Percentiles rank a stretch among this genome's conserved stretches.
Evolutionary conservation across 2,888 invertebrate species (phyloP).

Genomic region (Apantesis nais): DNA sequence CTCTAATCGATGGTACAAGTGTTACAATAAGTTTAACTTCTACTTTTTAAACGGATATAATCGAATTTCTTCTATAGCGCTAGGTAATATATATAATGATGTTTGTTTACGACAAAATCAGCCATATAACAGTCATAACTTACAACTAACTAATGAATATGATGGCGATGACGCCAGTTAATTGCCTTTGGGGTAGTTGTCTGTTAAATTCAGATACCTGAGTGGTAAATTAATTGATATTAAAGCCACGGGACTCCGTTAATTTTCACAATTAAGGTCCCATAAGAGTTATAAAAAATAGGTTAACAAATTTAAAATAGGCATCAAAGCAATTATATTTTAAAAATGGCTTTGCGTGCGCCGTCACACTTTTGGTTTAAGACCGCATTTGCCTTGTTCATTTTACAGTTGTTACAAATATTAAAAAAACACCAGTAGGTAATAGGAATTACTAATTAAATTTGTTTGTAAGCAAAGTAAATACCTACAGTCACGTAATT

Average conservation of each 20-base stretch:
- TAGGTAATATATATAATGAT: not conserved
- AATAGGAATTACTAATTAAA: slow-evolving; percentile 35
- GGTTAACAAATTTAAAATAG: slow-evolving; percentile 58
- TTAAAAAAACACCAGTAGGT: slow-evolving; percentile 40
- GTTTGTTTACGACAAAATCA: slow-evolving; percentile 14
- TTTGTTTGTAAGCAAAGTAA: slow-evolving; percentile 31
- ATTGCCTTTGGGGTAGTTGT: slow-evolving; percentile 35
- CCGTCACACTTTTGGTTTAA: slow-evolving; percentile 49
- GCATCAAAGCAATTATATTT: slow-evolving; percentile 53
- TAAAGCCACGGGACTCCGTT: slow-evolving; percentile 57
- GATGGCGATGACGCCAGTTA: slow-evolving; percentile 27
- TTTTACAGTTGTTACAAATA: slow-evolving; percentile 34
- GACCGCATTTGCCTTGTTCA: slow-evolving; percentile 28
- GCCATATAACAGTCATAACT: slow-evolving; percentile 16
- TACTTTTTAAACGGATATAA: not conserved
- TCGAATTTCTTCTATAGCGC: not conserved
- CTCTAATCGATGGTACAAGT: not conserved
- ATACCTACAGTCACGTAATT: slow-evolving; percentile 14
- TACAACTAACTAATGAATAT: slow-evolving; percentile 22
- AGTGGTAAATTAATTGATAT: slow-evolving; percentile 61
- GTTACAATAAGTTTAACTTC: not conserved
- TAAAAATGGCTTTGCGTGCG: slow-evolving; percentile 52
- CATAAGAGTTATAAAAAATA: slow-evolving; percentile 52
- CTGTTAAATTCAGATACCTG: slow-evolving; percentile 55
- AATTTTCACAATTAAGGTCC: slow-evolving; percentile 51